Evolutionary conservation across 2,888 invertebrate species (phyloP).

Genomic region (Acanthacorydalis orientalis): DNA sequence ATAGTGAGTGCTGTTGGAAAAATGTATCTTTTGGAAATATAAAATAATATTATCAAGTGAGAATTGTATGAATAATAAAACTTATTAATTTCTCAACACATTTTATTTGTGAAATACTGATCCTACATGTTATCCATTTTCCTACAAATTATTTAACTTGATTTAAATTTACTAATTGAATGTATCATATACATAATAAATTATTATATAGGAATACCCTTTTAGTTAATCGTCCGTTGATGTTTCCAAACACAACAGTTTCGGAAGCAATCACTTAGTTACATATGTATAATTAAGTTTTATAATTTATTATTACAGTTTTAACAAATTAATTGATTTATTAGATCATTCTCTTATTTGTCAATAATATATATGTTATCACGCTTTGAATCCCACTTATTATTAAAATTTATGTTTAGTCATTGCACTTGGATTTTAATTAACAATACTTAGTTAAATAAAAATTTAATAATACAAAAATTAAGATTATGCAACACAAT

Average conservation of each 20-base stretch:
- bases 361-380: constrained; percentile 5
- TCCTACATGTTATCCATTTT: constrained; percentile 13
- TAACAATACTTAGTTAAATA: background rate
- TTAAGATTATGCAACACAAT: background rate
- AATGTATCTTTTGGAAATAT: too few relatives aligned
- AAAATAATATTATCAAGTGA: too few relatives aligned
- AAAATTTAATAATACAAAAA: background rate
- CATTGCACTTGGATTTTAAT: background rate
- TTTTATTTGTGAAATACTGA: constrained; percentile 23
- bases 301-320: background rate
- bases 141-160: constrained; percentile 4
- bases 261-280: background rate
- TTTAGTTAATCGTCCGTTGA: background rate
- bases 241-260: background rate
- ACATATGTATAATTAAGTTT: background rate
- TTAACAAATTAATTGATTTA: constrained; percentile 3
- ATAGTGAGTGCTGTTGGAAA: too few relatives aligned
- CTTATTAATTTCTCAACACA: constrained; percentile 6
- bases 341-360: constrained; percentile 1
- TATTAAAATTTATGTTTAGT: background rate
- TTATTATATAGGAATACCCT: constrained; percentile 6
- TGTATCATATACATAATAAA: constrained; percentile 2
- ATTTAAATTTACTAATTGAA: background rate
- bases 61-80: too few relatives aligned
- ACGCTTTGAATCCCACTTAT: constrained; percentile 5